Evolutionary conservation across 2,113 vertebrate species (phyloP).

Genomic region (Oryzias celebensis): DNA sequence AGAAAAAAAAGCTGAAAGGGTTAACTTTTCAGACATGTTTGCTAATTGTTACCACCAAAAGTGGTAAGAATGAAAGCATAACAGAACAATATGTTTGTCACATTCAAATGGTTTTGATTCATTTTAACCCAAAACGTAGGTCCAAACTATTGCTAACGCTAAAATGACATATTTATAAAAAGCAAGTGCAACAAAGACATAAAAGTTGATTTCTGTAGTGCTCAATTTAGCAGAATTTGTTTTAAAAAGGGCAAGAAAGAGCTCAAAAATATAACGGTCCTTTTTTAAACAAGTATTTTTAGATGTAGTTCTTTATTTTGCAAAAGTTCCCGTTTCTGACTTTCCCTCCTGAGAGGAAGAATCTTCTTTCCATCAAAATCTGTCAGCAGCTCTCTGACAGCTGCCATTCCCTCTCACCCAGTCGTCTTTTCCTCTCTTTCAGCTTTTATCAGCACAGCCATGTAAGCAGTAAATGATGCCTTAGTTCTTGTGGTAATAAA

Average conservation of each 20-base stretch:
- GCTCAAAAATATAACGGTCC: not conserved
- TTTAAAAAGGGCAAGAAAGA: too few relatives aligned
- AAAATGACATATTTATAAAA: too few relatives aligned
- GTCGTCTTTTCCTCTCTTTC: slow-evolving; percentile 18
- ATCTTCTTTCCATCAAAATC: slow-evolving; percentile 41
- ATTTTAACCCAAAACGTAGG: not conserved
- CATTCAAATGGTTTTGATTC: slow-evolving; percentile 2
- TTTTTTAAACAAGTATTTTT: not conserved
- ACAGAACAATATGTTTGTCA: not conserved
- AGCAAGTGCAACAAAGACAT: too few relatives aligned
- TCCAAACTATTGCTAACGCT: too few relatives aligned
- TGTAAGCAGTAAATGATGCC: slow-evolving; percentile 48
- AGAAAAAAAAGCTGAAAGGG: too few relatives aligned
- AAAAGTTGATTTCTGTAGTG: too few relatives aligned
- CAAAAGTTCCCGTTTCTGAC: slow-evolving; percentile 52
- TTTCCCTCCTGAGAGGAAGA: slow-evolving; percentile 51
- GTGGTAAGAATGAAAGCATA: too few relatives aligned
- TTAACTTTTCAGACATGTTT: too few relatives aligned
- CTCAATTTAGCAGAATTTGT: too few relatives aligned
- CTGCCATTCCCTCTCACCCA: slow-evolving; percentile 22
- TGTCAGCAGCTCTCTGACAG: slow-evolving; percentile 41
- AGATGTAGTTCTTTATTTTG: slow-evolving; percentile 27
- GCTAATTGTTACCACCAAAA: too few relatives aligned
- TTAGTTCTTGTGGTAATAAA: slow-evolving; percentile 39
- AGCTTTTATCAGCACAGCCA: slow-evolving; percentile 34